Base-by-base conservation (phyloP, 2,113 vertebrate species). In the Oreotrochilus melanogaster region DNA sequence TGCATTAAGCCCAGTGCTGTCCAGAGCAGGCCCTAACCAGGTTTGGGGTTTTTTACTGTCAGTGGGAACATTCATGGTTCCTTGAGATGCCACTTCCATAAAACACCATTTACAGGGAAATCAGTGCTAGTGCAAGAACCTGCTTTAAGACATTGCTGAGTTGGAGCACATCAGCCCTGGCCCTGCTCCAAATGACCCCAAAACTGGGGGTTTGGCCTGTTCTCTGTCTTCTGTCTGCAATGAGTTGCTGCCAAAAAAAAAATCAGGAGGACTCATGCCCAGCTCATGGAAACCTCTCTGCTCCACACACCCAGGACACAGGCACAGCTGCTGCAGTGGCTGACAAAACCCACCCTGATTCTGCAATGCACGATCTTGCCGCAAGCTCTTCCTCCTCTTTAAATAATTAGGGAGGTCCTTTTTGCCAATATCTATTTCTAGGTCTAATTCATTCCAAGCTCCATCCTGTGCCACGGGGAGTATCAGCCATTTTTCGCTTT, bases 121-220 rank as follows among this genome's bases (percentile, higher is more conserved):
- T 84, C 10, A 4, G 25, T 30, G 50, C 14, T 22, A 24, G 19
- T 24, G 31, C 17, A 65, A 80, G 35, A 57, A 11, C 28, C 7
- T 0, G 0, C 22, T 54, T 31, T 18, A 31, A 65, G 8, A 18
- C 2, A 0, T 31, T 64, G 31, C 10, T 65, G 54, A 15, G 27
- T 42, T 33, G 0, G 1, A 31, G 62, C 2, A 5, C 33, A 75
- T 67, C 75, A 75, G 25, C 45, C 28, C 35, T 69, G 23, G 6
- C 30, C 50, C 28, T 69, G 11, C 43, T 86, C n/a, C 0, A 2
- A 2, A 57, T 80, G 57, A 70, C 14, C 16, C 27, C 50, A 23
- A 65, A 86, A 24, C 58, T 8, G 14, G 3, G 9, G 14, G 2
- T 27, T 24, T 25, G 7, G 8, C 8, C 30, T 35, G 30, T 35